Evolutionary conservation across 2,113 vertebrate genomes (phyloP).

Genomic region (Engraulis encrasicolus): DNA sequence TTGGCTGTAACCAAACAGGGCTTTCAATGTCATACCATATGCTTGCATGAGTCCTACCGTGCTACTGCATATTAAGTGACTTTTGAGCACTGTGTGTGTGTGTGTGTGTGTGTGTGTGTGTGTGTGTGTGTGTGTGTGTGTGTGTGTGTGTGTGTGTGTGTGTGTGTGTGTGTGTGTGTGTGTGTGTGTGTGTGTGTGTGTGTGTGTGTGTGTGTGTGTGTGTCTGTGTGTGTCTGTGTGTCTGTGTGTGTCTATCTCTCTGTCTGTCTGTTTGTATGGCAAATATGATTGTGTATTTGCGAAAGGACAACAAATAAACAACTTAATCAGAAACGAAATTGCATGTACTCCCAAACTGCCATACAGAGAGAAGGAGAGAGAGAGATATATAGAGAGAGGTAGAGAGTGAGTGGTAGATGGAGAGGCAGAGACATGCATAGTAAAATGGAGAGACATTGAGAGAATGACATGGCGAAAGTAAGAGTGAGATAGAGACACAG

Average conservation of each 20-base stretch:
- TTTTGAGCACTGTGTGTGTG: slow-evolving; percentile 22
- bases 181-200: slow-evolving; percentile 19
- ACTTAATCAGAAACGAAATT: background rate
- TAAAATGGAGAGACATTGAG: background rate
- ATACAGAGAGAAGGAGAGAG: slow-evolving; percentile 25
- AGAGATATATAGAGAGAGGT: background rate
- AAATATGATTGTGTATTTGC: too few relatives aligned
- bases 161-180: slow-evolving; percentile 19
- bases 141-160: slow-evolving; percentile 2
- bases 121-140: slow-evolving; percentile 14
- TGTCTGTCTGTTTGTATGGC: slow-evolving; percentile 11
- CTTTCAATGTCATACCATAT: background rate
- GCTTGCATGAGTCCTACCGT: background rate
- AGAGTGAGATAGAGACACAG: background rate
- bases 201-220: slow-evolving; percentile 21
- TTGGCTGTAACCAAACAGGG: slow-evolving; percentile 30
- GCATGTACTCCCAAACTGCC: background rate
- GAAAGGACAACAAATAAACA: too few relatives aligned
- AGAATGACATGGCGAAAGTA: too few relatives aligned
- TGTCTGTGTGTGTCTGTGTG: slow-evolving; percentile 15
- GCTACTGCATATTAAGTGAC: background rate
- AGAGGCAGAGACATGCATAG: too few relatives aligned
- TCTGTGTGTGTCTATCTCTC: slow-evolving; percentile 21
- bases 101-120: slow-evolving; percentile 33
- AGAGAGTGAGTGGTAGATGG: too few relatives aligned